phyloP scores from a whole-genome alignment of 2,797 vertebrate genomes.

The Tenualosa thibaudeaui region DNA sequence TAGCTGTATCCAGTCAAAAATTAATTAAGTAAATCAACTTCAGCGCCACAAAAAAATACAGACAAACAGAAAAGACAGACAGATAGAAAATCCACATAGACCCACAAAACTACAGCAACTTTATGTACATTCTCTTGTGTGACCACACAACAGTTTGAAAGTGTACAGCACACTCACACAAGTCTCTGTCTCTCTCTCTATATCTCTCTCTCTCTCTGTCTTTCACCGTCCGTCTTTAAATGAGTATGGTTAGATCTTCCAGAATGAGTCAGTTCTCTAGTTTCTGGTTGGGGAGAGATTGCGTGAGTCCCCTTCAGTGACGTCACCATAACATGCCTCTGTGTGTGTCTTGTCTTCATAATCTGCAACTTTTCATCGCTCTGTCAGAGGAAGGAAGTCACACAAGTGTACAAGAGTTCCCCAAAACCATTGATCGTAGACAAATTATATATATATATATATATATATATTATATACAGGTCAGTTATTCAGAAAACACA shows the following conservation, averaged over 20 bases:
- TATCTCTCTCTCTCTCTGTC: not conserved
- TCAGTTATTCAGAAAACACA: too few species aligned
- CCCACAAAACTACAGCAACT: not conserved
- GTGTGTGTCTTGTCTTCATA: not conserved
- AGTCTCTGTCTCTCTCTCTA: not conserved
- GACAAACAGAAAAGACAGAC: too few species aligned
- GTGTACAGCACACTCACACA: not conserved
- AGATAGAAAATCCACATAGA: too few species aligned
- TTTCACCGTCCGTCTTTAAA: not conserved
- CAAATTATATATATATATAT: too few species aligned
- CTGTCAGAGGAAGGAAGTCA: conserved; percentile 23
- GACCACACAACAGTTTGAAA: not conserved
- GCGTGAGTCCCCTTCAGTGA: not conserved
- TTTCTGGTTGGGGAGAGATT: conserved; percentile 17
- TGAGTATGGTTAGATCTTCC: conserved; percentile 20
- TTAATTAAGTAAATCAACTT: conserved; percentile 2
- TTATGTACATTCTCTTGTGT: not conserved
- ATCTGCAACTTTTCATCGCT: not conserved
- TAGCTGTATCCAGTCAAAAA: not conserved
- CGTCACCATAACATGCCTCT: not conserved
- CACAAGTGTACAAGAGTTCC: not conserved
- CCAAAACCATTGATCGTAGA: too few species aligned
- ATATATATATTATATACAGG: too few species aligned
- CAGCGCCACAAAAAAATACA: not conserved
- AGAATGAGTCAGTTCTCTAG: conserved; percentile 8